Percentiles rank a stretch among this genome's conserved stretches.
Conservation (phyloP, 2,888 invertebrate genomes). For the Archaeoteleia sp. region DNA sequence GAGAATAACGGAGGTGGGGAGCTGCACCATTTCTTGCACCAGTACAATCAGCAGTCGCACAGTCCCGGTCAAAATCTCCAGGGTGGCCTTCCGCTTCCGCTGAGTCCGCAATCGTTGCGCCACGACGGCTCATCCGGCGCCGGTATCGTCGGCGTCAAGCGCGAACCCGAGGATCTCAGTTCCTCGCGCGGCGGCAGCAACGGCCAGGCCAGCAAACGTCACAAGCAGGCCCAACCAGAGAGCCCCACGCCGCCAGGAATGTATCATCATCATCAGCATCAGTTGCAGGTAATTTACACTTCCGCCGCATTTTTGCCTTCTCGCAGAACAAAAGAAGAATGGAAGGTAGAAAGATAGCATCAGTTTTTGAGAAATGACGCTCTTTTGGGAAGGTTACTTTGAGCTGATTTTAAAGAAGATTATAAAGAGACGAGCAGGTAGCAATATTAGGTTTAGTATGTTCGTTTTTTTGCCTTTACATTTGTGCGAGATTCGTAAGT, state of each 20-base stretch:
- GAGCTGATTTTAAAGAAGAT: neutral
- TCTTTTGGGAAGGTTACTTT: neutral
- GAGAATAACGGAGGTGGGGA: slow-evolving; percentile 76
- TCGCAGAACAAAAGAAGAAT: too few species aligned
- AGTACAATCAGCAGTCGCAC: slow-evolving; percentile 73
- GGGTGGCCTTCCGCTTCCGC: slow-evolving; percentile 70
- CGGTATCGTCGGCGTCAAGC: slow-evolving; percentile 78
- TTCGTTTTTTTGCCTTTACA: too few species aligned
- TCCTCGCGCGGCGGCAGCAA: slow-evolving; percentile 66
- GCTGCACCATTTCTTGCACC: slow-evolving; percentile 73
- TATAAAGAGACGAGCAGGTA: too few species aligned
- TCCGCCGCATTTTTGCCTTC: slow-evolving; percentile 5
- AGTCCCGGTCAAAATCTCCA: slow-evolving; percentile 76
- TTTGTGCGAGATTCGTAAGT: too few species aligned
- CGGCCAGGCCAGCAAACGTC: slow-evolving; percentile 62
- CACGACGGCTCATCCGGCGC: slow-evolving; percentile 67
- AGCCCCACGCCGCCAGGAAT: slow-evolving; percentile 73
- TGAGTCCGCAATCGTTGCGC: slow-evolving; percentile 71
- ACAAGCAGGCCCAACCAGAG: slow-evolving; percentile 70
- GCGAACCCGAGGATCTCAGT: slow-evolving; percentile 89
- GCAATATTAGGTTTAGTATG: too few species aligned
- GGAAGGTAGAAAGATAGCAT: too few species aligned
- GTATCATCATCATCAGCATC: slow-evolving; percentile 74
- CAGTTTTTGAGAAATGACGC: too few species aligned
- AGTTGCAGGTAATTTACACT: slow-evolving; percentile 65